Base-by-base conservation (phyloP, 2,888 invertebrate species). In the Hoplodrina ambigua region DNA sequence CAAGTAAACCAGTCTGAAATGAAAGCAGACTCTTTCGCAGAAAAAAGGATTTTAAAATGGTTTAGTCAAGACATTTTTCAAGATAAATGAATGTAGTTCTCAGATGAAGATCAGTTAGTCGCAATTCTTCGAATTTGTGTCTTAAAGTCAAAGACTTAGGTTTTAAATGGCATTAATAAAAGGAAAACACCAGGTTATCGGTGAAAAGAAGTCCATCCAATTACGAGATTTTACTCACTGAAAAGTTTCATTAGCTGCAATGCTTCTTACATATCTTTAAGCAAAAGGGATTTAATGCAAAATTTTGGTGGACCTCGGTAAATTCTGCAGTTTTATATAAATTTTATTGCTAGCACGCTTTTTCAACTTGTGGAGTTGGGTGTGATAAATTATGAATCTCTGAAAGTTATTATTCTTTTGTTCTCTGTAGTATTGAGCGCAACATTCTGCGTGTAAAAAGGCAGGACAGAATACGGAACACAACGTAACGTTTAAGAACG, bases 171-270 rank as follows among this genome's bases (percentile, higher is more conserved):
- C 20, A 46, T 46, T 44, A 6, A 44, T 46, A 56, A 19, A 11
- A 15, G 1, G 7, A 41, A 13, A 8, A 41, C 13, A 13, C 13
- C 13, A 0, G 8, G 11, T 41, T 41, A 52, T 62, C n/a, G 37
- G 10, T 44, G n/a, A 25, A 0, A 37, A 10, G 4, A 4, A 33
- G 33, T 33, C 33, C 4, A 37, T 3, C 13, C 41, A 41, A 41
- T 41, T 41, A 41, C 8, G 41, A 13, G 41, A 41, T 41, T 41
- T 41, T 56, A 15, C 19, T 19, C 25, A 19, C 19, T 30, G 5
- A 59, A 64, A 33, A 64, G 33, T 33, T 49, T 46, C 6, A 58
- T 19, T 44, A 41, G 41, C 41, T 41, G 41, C 17, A n/a, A 55
- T n/a, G 4, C n/a, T 33, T 10, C 17, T 20, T 20, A 20, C 20